Percentiles rank a stretch among this genome's conserved stretches.
phyloP scores from a whole-genome alignment of 2,888 invertebrate genomes.

The Dolichomitus sp. region DNA sequence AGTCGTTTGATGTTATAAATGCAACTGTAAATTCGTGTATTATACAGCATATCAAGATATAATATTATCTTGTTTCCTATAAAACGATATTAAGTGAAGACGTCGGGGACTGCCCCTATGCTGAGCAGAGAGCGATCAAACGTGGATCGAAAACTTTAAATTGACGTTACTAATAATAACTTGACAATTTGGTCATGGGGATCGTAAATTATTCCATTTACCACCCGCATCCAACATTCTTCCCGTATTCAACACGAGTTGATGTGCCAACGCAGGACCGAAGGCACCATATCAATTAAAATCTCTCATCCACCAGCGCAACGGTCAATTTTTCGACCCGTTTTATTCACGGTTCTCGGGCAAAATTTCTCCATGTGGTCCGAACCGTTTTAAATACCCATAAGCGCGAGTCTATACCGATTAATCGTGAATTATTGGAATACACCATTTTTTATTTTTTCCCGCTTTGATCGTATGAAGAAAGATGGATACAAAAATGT shows the following conservation, averaged over 20 bases:
- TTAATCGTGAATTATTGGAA: slow-evolving; percentile 36
- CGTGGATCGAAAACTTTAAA: slow-evolving; percentile 53
- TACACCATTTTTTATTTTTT: slow-evolving; percentile 6
- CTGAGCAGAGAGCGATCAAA: slow-evolving; percentile 34
- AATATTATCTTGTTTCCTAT: slow-evolving; percentile 52
- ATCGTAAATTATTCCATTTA: slow-evolving; percentile 58
- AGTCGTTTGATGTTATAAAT: slow-evolving; percentile 39
- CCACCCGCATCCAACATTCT: slow-evolving; percentile 58
- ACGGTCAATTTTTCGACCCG: slow-evolving; percentile 18
- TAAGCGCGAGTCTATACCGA: slow-evolving; percentile 43
- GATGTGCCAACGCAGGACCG: background rate
- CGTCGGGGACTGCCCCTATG: slow-evolving; percentile 60
- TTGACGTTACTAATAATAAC: slow-evolving; percentile 65
- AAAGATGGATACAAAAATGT: slow-evolving; percentile 27
- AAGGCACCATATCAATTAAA: slow-evolving; percentile 43
- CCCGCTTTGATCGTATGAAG: slow-evolving; percentile 13
- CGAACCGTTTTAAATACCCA: background rate
- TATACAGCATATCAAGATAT: slow-evolving; percentile 45
- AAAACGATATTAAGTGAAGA: slow-evolving; percentile 64
- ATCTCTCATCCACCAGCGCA: slow-evolving; percentile 18
- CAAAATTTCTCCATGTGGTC: background rate
- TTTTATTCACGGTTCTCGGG: slow-evolving; percentile 15
- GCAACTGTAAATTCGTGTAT: slow-evolving; percentile 27
- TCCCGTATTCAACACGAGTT: slow-evolving; percentile 18
- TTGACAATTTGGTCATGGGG: slow-evolving; percentile 30